Conservation (phyloP, 2,888 invertebrate species). For the Thereva unica region DNA sequence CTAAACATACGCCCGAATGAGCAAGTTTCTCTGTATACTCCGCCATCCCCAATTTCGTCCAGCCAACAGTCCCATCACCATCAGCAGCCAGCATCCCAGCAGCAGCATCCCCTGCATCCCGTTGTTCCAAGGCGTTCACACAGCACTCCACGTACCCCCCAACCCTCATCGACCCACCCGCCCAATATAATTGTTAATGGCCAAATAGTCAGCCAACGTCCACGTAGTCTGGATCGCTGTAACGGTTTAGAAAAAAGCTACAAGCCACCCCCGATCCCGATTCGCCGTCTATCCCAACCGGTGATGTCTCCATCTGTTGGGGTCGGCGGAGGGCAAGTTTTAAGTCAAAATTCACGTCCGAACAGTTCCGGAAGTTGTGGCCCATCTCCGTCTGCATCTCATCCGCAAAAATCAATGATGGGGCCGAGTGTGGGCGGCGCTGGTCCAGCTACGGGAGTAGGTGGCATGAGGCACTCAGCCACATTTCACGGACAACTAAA, state of each 20-base stretch:
- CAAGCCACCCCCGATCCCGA: conserved; percentile 54
- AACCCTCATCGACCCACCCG: conserved; percentile 36
- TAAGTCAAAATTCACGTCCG: conserved; percentile 37
- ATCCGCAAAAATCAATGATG: conserved; percentile 34
- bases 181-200: conserved; percentile 37
- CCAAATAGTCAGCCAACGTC: conserved; percentile 49
- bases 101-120: conserved; percentile 44
- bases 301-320: conserved; percentile 18
- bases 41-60: conserved; percentile 43
- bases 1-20: conserved; percentile 40
- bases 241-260: conserved; percentile 49
- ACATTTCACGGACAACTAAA: conserved; percentile 53
- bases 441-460: conserved; percentile 11
- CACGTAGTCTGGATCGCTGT: conserved; percentile 56
- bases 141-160: conserved; percentile 53
- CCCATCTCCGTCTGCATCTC: conserved; percentile 29
- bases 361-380: conserved; percentile 43
- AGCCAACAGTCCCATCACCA: conserved; percentile 29
- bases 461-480: conserved; percentile 54
- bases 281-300: conserved; percentile 48
- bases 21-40: conserved; percentile 43
- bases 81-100: conserved; percentile 19
- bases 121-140: conserved; percentile 56
- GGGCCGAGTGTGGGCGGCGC: background rate
- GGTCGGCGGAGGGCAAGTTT: conserved; percentile 20